Percentiles rank a stretch among this genome's conserved stretches.
phyloP scores from a whole-genome alignment of 2,113 vertebrate species.

The Psammodynastes pulverulentus region DNA sequence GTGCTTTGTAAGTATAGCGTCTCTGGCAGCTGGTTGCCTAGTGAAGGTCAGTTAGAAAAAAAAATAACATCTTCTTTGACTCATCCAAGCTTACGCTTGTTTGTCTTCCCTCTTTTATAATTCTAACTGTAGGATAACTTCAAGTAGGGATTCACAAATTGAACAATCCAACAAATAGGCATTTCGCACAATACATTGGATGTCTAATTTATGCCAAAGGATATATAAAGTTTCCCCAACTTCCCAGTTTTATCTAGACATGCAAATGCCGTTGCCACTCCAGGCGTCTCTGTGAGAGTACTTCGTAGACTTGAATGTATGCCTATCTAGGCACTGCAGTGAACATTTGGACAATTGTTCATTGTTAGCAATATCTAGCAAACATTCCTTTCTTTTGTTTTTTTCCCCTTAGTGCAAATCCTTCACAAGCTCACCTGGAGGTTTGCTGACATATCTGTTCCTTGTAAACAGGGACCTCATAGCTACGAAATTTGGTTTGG shows the following conservation, averaged over 20 bases:
- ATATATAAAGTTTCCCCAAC: background rate
- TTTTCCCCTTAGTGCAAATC: background rate
- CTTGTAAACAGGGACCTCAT: background rate
- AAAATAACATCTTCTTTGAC: background rate
- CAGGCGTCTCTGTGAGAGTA: background rate
- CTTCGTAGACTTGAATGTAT: background rate
- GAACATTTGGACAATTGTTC: background rate
- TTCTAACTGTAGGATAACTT: background rate
- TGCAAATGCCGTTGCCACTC: background rate
- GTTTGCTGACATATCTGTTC: background rate
- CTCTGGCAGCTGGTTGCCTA: background rate
- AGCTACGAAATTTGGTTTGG: accelerated
- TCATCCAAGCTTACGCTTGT: background rate
- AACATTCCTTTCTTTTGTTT: background rate
- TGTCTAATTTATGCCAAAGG: background rate
- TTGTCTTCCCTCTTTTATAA: background rate
- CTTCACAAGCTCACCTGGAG: background rate
- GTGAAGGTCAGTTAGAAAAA: background rate
- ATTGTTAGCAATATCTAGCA: background rate
- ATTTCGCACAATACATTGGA: background rate
- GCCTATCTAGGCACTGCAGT: background rate
- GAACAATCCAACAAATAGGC: background rate
- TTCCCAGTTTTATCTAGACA: background rate
- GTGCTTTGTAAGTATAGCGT: background rate
- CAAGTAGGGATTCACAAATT: background rate